Evolutionary conservation across 2,113 vertebrate genomes (phyloP).

Genomic region (Notothenia rossii): DNA sequence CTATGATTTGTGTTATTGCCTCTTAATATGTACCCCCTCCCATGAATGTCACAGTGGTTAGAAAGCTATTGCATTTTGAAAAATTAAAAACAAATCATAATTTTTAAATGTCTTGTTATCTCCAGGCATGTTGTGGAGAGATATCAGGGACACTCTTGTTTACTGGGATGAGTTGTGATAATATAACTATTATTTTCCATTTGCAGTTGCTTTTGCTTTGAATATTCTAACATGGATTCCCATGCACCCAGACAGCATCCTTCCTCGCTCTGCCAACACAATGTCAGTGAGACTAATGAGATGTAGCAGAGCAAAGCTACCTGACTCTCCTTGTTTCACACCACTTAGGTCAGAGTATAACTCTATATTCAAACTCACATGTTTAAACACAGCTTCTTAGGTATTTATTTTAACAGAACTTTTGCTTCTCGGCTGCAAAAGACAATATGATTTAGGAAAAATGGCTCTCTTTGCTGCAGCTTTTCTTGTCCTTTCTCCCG

Average conservation of each 20-base stretch:
- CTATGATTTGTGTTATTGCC: conserved; percentile 18
- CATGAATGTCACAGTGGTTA: neutral
- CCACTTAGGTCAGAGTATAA: conserved; percentile 10
- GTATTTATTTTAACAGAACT: neutral
- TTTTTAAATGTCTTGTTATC: conserved; percentile 16
- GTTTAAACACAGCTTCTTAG: neutral
- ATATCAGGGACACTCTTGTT: conserved; percentile 13
- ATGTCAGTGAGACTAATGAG: conserved; percentile 25
- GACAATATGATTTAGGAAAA: neutral
- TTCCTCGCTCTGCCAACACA: neutral
- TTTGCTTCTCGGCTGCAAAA: neutral
- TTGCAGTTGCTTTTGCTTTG: neutral
- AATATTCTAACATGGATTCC: neutral
- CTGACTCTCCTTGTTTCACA: conserved; percentile 22
- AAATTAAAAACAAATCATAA: conserved; percentile 30
- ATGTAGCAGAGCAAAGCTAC: neutral
- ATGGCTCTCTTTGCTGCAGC: neutral
- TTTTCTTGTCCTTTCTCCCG: neutral
- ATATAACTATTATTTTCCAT: neutral
- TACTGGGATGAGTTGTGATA: neutral
- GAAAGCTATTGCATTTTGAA: conserved; percentile 4
- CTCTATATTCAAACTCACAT: neutral
- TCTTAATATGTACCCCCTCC: neutral
- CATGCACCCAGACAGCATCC: neutral
- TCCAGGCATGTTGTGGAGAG: neutral